phyloP scores from a whole-genome alignment of 2,888 invertebrate species.

The Psococerastis gibbosa region DNA sequence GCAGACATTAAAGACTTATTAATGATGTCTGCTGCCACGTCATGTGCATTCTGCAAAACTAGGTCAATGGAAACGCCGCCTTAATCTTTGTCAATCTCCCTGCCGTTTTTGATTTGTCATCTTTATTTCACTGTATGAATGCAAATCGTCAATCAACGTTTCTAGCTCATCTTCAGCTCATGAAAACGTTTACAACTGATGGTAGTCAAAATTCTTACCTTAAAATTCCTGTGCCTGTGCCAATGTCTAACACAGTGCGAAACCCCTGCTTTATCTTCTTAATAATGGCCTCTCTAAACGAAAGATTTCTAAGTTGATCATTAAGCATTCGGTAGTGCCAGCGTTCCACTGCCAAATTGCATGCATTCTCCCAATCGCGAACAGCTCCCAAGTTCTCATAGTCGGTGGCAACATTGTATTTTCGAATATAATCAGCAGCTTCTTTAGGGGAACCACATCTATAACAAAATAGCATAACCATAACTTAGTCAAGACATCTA shows the following conservation, averaged over 20 bases:
- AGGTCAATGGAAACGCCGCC: too few species aligned
- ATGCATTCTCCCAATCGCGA: conserved; percentile 46
- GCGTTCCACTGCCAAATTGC: conserved; percentile 46
- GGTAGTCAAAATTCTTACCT: too few species aligned
- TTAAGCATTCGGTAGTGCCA: conserved; percentile 78
- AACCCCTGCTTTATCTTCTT: conserved; percentile 30
- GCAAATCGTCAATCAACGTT: too few species aligned
- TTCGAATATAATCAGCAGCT: conserved; percentile 36
- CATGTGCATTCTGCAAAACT: too few species aligned
- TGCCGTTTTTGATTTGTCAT: too few species aligned
- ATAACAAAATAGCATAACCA: conserved; percentile 20
- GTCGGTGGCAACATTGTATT: conserved; percentile 31
- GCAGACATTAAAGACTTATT: too few species aligned
- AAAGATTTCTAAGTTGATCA: conserved; percentile 44
- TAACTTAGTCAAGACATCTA: too few species aligned
- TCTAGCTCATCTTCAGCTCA: too few species aligned
- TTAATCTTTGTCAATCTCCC: too few species aligned
- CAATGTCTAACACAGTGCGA: conserved; percentile 48
- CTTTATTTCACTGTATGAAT: too few species aligned
- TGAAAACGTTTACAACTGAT: too few species aligned
- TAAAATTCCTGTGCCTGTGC: conserved; percentile 56
- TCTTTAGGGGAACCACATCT: conserved; percentile 35
- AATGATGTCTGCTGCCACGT: too few species aligned
- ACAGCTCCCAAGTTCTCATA: conserved; percentile 35
- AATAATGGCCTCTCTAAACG: conserved; percentile 42